Percentiles rank a stretch among this genome's conserved stretches.
These are phyloP conservation scores for Helogale parvula DNA, from an alignment of 2,113 vertebrate species.

Conservation along the genomic window DNA sequence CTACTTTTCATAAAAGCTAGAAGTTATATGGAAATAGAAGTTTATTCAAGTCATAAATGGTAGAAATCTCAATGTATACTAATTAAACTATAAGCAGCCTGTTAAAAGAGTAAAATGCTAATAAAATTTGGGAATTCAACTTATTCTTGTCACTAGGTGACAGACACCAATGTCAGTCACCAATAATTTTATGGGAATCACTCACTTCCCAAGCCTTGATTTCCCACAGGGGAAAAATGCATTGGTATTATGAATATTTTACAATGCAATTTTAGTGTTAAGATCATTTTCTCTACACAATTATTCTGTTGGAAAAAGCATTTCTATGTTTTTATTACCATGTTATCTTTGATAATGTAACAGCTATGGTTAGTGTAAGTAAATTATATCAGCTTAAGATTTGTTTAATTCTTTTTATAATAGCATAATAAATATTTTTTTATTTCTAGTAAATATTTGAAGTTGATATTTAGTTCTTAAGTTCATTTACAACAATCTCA, in stretches of 20 bases:
- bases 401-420: conserved; percentile 71
- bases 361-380: conserved; percentile 54
- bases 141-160: not conserved
- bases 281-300: conserved; percentile 65
- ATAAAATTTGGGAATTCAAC: not conserved
- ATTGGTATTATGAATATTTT: conserved; percentile 47
- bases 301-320: conserved; percentile 49
- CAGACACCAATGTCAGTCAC: not conserved
- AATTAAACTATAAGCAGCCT: not conserved
- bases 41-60: not conserved
- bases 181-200: not conserved
- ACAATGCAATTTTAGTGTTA: conserved; percentile 19
- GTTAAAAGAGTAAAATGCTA: not conserved
- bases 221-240: not conserved
- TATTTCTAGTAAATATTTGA: conserved; percentile 68
- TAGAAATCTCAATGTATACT: not conserved
- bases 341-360: conserved; percentile 66
- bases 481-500: conserved; percentile 77
- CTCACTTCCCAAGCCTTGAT: not conserved
- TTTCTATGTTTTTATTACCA: conserved; percentile 62
- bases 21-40: not conserved
- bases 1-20: not conserved
- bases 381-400: conserved; percentile 65
- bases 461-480: conserved; percentile 77
- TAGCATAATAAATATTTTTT: conserved; percentile 69